Base-by-base conservation (phyloP, 2,113 vertebrate genomes). In the Salvelinus fontinalis region DNA sequence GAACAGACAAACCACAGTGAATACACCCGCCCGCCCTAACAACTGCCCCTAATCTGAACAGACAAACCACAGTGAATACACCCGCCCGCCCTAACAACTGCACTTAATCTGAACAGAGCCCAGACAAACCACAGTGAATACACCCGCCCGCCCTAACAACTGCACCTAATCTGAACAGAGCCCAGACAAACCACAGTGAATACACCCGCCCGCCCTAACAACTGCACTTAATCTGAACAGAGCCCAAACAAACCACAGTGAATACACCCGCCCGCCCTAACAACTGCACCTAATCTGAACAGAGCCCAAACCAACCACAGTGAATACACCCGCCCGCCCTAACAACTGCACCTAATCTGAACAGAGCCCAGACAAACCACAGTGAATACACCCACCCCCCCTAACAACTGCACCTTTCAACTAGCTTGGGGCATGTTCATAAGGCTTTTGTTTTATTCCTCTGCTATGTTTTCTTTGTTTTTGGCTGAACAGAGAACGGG, bases 321-420 rank as follows among this genome's bases (percentile, higher is more conserved):
- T 39, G 54, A 74, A 71, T 66, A 74, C 67, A 20, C 66, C 78
- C 69, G 72, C 66, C 75, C 59, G 66, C 62, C 70, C 24, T 0
- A 79, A 84, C 86, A 89, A 82, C 87, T 90, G 89, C 76, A 81
- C 79, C 83, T 49, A 64, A 74, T 80, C 77, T 73, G 78, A 80
- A 77, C 73, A 60, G 20, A 57, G 26, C 26, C 26, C 26, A 27
- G 26, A 27, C 59, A 76, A 75, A 71, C 67, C 31, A 4, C 72
- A 77, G 73, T 39, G 54, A 74, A 71, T 66, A 74, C 67, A 20
- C 66, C 78, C 69, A 72, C 66, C 77, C 64, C 70, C 62, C 70
- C 24, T 0, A 79, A 83, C 86, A 90, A 83, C 87, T 90, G 89
- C 77, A 81, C 4, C 5, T 84, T 82, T 88, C 79, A 83, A 69